Base-by-base conservation (phyloP, 2,888 invertebrate genomes). In the Drosophila multiciliata region DNA sequence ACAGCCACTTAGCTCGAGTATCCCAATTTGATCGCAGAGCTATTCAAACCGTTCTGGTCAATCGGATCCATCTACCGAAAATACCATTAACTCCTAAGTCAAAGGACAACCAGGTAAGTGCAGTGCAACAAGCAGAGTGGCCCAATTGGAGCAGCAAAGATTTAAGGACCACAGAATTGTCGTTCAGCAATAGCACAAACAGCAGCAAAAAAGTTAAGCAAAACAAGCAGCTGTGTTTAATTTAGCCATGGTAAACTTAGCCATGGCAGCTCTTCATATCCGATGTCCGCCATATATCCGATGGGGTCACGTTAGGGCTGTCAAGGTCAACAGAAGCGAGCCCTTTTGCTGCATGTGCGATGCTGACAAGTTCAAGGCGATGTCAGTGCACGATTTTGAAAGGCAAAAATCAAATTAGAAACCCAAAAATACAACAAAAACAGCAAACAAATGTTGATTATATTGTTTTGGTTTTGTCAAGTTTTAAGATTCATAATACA, bases 101-200 rank as follows among this genome's bases (percentile, higher is more conserved):
- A 23, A 23, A 1, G 23, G 23, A 23, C 29, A 29, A 29, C 29
- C 42, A 75, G 89, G 85, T 85, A 58, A 71, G 20, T 23, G 7
- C 1, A 9, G 8, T 29, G 29, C 29, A 29, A 29, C 29, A 29
- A 95, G 95, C 40, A 95, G 95, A 11, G 55, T 53, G 15, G 94
- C 95, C 64, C 96, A 95, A 50, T 95, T 96, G 95, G 95, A 96
- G 96, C 90, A 97, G 96, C 92, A 97, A 97, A 90, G 97, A 97
- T 92, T 92, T 97, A 75, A 94, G 96, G 50, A 95, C 96, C 0
- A 36, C 50, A 58, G 15, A 15, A 49, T 20, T 23, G 63, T 26
- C 40, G 29, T 5, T 29, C 29, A 29, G 29, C 6, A 29, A 29
- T 29, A 29, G 29, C 70, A 54, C 63, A 53, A 89, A 92, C 75